Evolutionary conservation across 2,797 vertebrate genomes (phyloP), one percentile per base, ranked within the genome.

Genomic region (Kryptopterus vitreolus): DNA sequence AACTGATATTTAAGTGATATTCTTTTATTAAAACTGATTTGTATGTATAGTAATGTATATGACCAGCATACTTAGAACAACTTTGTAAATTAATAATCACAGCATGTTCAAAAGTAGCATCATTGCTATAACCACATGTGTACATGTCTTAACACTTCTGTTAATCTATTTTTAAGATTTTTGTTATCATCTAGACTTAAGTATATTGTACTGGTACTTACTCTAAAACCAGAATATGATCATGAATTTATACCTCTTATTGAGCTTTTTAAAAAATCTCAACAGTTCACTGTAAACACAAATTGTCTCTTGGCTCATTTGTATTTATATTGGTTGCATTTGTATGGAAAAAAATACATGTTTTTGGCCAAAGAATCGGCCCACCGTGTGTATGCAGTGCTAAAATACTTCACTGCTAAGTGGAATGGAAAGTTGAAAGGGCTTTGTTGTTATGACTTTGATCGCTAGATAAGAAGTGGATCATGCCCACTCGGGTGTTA

Each of bases 401-500:
- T 22, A 10, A n/a, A 65, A 46, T 48, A 48, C 38, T 48, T 43
- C 38, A 43, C 63, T 68, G 65, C n/a, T 48, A 2, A 16, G 43
- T 29, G 15, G 24, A 18, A 69, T 4, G 63, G 63, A 66, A 66
- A 65, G 63, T 43, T 48, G 4, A 50, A 50, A 48, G 66, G 15
- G 24, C 24, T 69, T 69, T 43, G 48, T 8, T 69, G 26, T 29
- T 24, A 24, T 69, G n/a, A 18, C 66, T 18, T 69, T 26, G 66
- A 69, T 69, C 24, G 18, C 16, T 50, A 46, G 65, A 68, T 48
- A 70, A 70, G 3, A 50, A 55, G 48, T 22, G 4, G 9, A 33
- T 72, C 48, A 55, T 22, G 69, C 48, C 18, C 69, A 72, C 50
- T 55, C 20, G 5, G 29, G 35, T 55, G 69, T 22, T 72, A 72